Evolutionary conservation across 2,888 invertebrate species (phyloP), one percentile per base, ranked within the genome.

Genomic region (Drosophila nigritarsus): DNA sequence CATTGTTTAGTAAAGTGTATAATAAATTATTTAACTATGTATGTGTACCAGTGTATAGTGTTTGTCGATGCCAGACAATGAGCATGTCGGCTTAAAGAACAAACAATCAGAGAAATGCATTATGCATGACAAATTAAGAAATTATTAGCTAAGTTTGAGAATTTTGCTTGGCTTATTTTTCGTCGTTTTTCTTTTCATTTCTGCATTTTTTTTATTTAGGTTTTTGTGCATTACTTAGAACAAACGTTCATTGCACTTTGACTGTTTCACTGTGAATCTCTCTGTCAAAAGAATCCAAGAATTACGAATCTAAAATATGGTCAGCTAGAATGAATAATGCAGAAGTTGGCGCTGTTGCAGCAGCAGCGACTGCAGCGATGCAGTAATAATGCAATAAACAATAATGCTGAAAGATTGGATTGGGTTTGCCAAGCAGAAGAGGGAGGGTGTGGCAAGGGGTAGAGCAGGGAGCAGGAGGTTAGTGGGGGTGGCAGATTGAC

Each of bases 121-220:
- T 73, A 88, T 85, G 73, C 78, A 89, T 85, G 80, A 71, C 65
- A 83, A 86, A 83, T 88, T 88, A 83, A 83, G 70, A 83, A 85
- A 87, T 89, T 89, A 89, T 89, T 87, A 82, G 89, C 74, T 71
- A 67, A 40, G 38, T 40, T 56, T 29, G 20, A 11, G 20, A 54
- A 74, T 73, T 78, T 24, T 64, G 51, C 49, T 72, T 53, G 50
- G 50, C 18, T 42, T 58, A 59, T 50, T 53, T 49, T 61, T 55
- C 30, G 6, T 7, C 15, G 36, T 15, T 24, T 13, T 15, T 24
- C 20, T 24, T 24, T 15, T 2, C 15, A 32, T 32, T 32, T 32
- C 32, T 32, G 9, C 32, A 32, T 11, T 32, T 32, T 32, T 32
- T 32, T 2, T 2, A 30, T 30, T 9, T 3, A 9, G 0, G 20